Conservation (phyloP, 1,140 invertebrate genomes). For the Cylas formicarius region DNA sequence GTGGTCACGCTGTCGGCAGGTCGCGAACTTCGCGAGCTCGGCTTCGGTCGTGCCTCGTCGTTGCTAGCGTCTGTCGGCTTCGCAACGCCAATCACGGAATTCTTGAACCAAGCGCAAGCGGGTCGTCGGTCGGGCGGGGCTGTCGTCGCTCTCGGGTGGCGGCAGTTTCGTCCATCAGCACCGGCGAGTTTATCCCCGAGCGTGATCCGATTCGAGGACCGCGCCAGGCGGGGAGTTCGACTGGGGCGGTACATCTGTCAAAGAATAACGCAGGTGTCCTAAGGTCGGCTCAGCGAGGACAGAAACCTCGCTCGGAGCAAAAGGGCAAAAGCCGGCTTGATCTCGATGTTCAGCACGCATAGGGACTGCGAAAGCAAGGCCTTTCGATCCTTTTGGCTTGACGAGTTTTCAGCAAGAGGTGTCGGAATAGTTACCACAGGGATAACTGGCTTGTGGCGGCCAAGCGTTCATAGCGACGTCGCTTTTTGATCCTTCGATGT, state of each 20-base stretch:
- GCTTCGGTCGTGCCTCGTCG: no score
- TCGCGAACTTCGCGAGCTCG: no score
- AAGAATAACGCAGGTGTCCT: slow-evolving; percentile 82
- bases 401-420: slow-evolving; percentile 71
- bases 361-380: slow-evolving; percentile 68
- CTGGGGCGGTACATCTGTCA: slow-evolving; percentile 74
- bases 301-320: slow-evolving; percentile 78
- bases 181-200: no score
- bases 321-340: slow-evolving; percentile 73
- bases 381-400: slow-evolving; percentile 72
- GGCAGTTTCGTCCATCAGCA: slow-evolving; percentile 36
- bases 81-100: no score
- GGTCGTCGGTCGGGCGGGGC: no score
- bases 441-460: slow-evolving; percentile 79
- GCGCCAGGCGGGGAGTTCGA: slow-evolving; percentile 71
- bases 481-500: slow-evolving; percentile 70
- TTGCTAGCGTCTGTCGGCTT: no score
- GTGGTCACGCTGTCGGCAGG: no score
- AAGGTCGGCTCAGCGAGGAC: slow-evolving; percentile 76
- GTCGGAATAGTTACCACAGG: slow-evolving; percentile 81
- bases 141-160: slow-evolving; percentile 36
- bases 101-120: no score
- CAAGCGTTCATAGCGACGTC: slow-evolving; percentile 74
- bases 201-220: slow-evolving; percentile 56
- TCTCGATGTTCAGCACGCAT: slow-evolving; percentile 54